These are phyloP conservation scores for Pteria penguin DNA, from an alignment of 2,888 invertebrate genomes.

Conservation along the genomic window DNA sequence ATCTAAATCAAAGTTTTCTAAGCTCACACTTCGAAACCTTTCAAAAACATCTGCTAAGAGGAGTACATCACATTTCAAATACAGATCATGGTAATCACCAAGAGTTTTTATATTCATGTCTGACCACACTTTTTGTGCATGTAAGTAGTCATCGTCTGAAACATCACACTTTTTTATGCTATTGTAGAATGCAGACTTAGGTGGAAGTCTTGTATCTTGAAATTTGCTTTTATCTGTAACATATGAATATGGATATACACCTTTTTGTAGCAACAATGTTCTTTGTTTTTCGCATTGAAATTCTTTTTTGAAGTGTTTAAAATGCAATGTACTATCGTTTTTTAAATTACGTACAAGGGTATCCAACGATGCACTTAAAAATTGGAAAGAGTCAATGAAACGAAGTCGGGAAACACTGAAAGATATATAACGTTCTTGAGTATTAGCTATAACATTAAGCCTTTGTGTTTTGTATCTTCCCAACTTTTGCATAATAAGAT, in stretches of 20 bases:
- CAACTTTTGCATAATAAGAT: constrained; percentile 15
- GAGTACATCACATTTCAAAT: too few relatives aligned
- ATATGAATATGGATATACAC: constrained; percentile 75
- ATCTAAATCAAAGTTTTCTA: constrained; percentile 62
- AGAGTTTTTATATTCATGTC: background rate
- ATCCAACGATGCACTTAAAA: constrained; percentile 30
- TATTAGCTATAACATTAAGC: constrained; percentile 7
- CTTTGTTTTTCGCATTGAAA: constrained; percentile 2
- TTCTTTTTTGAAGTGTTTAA: background rate
- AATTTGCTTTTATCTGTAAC: constrained; percentile 50
- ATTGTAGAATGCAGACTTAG: constrained; percentile 47
- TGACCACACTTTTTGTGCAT: constrained; percentile 51
- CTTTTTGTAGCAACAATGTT: constrained; percentile 55
- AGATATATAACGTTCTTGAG: constrained; percentile 34
- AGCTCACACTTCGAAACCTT: constrained; percentile 63
- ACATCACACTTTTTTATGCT: too few relatives aligned
- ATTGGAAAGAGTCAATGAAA: constrained; percentile 40
- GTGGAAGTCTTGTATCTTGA: constrained; percentile 13
- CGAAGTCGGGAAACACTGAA: constrained; percentile 29
- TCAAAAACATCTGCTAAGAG: too few relatives aligned
- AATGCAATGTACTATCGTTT: too few relatives aligned
- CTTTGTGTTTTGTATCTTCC: constrained; percentile 16
- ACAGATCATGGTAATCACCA: constrained; percentile 17
- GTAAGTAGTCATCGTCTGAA: too few relatives aligned
- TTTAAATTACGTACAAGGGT: too few relatives aligned